Evolutionary conservation across 53 echinoderm and acorn worm genomes (phyloP), one percentile per base, ranked within the genome.

Genomic region (Astropecten irregularis): DNA sequence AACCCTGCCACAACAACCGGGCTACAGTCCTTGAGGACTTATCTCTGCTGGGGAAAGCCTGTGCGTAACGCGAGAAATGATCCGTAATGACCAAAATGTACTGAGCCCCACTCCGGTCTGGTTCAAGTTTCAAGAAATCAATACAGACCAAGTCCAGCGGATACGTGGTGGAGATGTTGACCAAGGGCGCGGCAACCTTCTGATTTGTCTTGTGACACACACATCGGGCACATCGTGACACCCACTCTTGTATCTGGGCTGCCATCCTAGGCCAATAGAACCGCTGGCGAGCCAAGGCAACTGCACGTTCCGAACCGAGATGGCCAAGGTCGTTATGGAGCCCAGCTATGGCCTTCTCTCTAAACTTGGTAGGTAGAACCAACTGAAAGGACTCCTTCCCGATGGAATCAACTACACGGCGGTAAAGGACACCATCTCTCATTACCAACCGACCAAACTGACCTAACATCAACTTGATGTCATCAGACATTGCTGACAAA

Each of bases 231-330:
- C 90, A 90, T 7, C 11, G 60, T 9, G 49, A 82, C 62, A 77
- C 47, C n/a, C 81, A 59, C 1, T 82, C 19, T 11, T 77, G 57
- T 49, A 90, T 69, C 3, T 34, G 14, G 14, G 20, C 25, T 19
- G 85, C 73, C 86, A 90, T 85, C 18, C 37, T 68, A 6, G 83
- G 83, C 69, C 83, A 83, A 39, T 83, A 83, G 22, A 83, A 83
- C 5, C 69, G 37, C 30, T 69, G 66, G 32, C 69, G 48, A 34
- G 83, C 83, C 25, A 83, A 39, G 0, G 69, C 69, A 5, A 83
- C 21, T 8, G 58, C 66, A 13, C 83, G 22, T 37, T 83, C 83
- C 9, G 32, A 23, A 9, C 83, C 83, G 23, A 68, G 69, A 13
- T 83, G 83, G 32, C 69, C 69, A 15, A 83, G 44, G 7, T 83